Base-by-base conservation (phyloP, 2,888 invertebrate genomes). In the Epirrita christyi region DNA sequence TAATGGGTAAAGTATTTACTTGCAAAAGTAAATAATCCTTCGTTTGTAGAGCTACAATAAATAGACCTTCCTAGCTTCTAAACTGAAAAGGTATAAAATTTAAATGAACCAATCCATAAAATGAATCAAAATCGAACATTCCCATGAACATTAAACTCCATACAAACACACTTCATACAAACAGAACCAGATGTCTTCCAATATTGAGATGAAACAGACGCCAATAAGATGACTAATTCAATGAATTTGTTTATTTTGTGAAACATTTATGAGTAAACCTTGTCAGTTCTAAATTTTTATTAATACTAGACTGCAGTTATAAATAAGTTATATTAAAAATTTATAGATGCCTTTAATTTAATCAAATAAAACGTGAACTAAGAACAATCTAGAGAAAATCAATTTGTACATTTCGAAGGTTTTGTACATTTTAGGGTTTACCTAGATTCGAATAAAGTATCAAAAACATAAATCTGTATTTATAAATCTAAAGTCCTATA, bases 221-320 rank as follows among this genome's bases (percentile, higher is more conserved):
- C 78, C 63, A 60, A 63, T 65, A 60, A 60, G 50, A 76, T 79
- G 76, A 79, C 73, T 78, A 80, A 79, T 76, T 74, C 75, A 63
- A 55, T 61, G 53, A 66, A 67, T 62, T 78, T 83, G 81, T 86
- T 85, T 86, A 80, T 87, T 85, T 84, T 81, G 75, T 75, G 73
- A 74, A 72, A 64, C 71, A 76, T 81, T 86, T 84, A 86, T 86
- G 82, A 81, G 84, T 79, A 81, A 81, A 80, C 80, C 70, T 70
- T 78, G 81, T 77, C 83, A 80, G 82, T 70, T 70, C 64, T 59
- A 69, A 69, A 44, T 7, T 61, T 64, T 64, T 64, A 64, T 64
- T 53, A 55, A 55, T 64, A 62, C 61, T 57, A 34, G 52, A 46
- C 38, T n/a, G 28, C 34, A 45, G 57, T 28, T 60, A 50, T 54